Evolutionary conservation across 2,888 invertebrate genomes (phyloP).

Genomic region (Dorcus parallelipipedus): DNA sequence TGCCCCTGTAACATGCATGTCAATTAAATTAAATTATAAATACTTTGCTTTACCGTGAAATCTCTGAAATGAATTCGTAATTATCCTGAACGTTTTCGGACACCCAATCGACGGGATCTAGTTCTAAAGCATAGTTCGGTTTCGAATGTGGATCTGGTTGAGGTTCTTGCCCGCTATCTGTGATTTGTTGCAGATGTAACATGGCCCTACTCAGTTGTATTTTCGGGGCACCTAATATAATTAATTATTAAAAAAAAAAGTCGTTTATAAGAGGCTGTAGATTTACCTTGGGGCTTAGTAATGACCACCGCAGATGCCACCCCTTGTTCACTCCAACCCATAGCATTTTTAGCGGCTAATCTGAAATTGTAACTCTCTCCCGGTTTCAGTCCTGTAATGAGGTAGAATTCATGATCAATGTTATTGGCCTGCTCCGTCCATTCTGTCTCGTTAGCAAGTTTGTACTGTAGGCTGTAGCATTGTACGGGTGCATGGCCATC

Average conservation of each 20-base stretch:
- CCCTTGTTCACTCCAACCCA: constrained; percentile 92
- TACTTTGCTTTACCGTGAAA: constrained; percentile 54
- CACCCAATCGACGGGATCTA: constrained; percentile 71
- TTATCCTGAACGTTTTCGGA: constrained; percentile 67
- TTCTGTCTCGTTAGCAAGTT: constrained; percentile 68
- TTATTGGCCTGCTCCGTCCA: constrained; percentile 86
- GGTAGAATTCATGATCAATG: constrained; percentile 90
- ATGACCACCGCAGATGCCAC: constrained; percentile 73
- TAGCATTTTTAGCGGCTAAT: constrained; percentile 81
- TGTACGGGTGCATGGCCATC: constrained; percentile 88
- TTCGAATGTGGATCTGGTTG: constrained; percentile 60
- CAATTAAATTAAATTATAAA: not conserved
- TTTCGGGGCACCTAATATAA: constrained; percentile 58
- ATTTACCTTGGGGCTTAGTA: constrained; percentile 60
- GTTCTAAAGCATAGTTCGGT: constrained; percentile 72
- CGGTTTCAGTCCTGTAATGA: constrained; percentile 73
- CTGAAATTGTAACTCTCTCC: constrained; percentile 85
- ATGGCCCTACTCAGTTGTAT: constrained; percentile 79
- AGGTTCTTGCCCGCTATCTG: constrained; percentile 74
- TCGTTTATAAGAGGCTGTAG: not conserved
- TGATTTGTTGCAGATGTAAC: constrained; percentile 80
- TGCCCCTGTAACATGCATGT: constrained; percentile 58
- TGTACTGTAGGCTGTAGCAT: constrained; percentile 86
- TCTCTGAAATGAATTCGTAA: constrained; percentile 83
- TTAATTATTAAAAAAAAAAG: not conserved